These are phyloP conservation scores for Drosophila santomea DNA, from an alignment of 1,140 invertebrate species.

Conservation along the genomic window DNA sequence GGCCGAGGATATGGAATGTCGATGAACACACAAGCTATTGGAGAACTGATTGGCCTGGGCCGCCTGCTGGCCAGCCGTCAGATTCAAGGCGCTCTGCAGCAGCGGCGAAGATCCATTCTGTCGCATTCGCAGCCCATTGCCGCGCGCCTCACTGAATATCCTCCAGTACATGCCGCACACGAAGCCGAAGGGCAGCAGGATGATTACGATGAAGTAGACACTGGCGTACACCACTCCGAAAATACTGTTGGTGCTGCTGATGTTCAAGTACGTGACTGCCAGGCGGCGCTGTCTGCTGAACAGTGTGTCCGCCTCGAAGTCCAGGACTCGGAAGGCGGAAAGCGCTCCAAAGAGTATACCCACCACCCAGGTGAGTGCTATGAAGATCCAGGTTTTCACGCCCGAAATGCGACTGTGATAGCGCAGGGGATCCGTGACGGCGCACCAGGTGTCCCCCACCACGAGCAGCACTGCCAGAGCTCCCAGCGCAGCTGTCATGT, in stretches of 20 bases:
- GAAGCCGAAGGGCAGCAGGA: conserved; percentile 88
- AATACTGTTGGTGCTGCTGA: conserved; percentile 68
- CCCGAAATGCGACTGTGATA: conserved; percentile 92
- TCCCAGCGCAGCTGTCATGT: conserved; percentile 80
- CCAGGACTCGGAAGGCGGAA: conserved; percentile 82
- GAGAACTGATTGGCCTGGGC: conserved; percentile 83
- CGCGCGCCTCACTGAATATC: conserved; percentile 90
- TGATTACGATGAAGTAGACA: conserved; percentile 86
- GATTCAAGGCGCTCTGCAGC: conserved; percentile 84
- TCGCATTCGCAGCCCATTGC: conserved; percentile 89
- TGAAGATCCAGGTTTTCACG: conserved; percentile 89
- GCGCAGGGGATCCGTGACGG: conserved; percentile 93
- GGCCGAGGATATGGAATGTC: conserved; percentile 78
- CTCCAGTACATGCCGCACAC: conserved; percentile 90
- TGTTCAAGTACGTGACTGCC: conserved; percentile 69
- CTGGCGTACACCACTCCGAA: conserved; percentile 81
- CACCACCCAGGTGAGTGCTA: conserved; percentile 88
- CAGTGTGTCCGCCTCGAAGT: conserved; percentile 69
- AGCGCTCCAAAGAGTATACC: conserved; percentile 87
- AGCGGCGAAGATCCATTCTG: conserved; percentile 87
- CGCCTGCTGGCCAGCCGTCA: conserved; percentile 77
- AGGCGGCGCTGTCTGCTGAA: conserved; percentile 58
- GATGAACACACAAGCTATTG: conserved; percentile 72
- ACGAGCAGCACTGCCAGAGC: conserved; percentile 92
- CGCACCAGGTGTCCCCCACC: conserved; percentile 93